phyloP scores from a whole-genome alignment of 2,113 vertebrate genomes.

The Ceyx melanurus region DNA sequence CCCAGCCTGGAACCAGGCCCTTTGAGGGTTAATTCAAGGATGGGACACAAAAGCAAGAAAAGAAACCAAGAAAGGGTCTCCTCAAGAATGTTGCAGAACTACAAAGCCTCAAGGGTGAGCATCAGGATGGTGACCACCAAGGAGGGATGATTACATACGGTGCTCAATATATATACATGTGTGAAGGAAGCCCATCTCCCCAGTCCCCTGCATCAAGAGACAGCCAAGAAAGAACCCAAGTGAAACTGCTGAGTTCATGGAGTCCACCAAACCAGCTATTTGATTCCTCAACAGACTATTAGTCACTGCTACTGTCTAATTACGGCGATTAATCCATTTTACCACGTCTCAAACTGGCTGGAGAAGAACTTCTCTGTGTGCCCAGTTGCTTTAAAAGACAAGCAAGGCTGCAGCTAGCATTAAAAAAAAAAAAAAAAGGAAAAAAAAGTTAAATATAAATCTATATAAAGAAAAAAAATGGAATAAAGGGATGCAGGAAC shows the following conservation, averaged over 20 bases:
- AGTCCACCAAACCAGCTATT: slow-evolving; percentile 34
- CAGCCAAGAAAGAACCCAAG: not conserved
- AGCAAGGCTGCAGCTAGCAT: not conserved
- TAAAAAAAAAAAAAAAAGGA: not conserved
- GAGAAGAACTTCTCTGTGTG: not conserved
- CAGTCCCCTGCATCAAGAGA: fast-evolving
- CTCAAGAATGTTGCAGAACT: not conserved
- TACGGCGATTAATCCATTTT: slow-evolving; percentile 60
- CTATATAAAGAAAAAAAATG: too few relatives aligned
- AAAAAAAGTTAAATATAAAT: too few relatives aligned
- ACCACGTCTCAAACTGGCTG: not conserved
- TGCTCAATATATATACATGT: fast-evolving
- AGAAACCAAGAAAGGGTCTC: not conserved
- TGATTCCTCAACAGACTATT: slow-evolving; percentile 51
- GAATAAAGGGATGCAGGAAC: too few relatives aligned
- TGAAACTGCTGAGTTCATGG: slow-evolving; percentile 23
- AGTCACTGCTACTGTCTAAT: slow-evolving; percentile 58
- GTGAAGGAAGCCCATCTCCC: not conserved
- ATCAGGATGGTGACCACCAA: not conserved
- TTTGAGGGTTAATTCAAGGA: not conserved
- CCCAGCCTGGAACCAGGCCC: not conserved
- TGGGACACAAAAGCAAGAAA: not conserved
- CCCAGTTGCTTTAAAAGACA: slow-evolving; percentile 29
- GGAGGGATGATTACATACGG: fast-evolving
- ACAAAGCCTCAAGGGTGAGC: not conserved